Conservation (phyloP, 2,113 vertebrate genomes). For the Erpornis zantholeuca region DNA sequence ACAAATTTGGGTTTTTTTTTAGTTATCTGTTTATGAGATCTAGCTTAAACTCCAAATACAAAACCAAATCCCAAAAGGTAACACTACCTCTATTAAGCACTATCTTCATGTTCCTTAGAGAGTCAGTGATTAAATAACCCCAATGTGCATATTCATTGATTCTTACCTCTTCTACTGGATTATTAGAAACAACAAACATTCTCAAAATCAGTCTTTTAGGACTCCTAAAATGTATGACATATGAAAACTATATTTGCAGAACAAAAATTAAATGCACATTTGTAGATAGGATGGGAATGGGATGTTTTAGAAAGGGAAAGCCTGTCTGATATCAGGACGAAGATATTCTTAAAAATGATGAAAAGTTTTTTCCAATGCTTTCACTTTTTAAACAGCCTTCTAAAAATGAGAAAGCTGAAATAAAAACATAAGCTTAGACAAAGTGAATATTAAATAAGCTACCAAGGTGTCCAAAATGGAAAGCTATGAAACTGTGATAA, state of each 20-base stretch:
- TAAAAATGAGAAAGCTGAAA: constrained; percentile 47
- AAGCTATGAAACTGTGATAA: neutral
- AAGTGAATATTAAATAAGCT: constrained; percentile 46
- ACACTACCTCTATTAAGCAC: neutral
- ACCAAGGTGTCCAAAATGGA: neutral
- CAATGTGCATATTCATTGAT: neutral
- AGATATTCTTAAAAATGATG: constrained; percentile 4
- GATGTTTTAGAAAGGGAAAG: neutral
- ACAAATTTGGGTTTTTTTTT: neutral
- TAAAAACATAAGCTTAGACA: constrained; percentile 38
- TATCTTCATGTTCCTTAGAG: constrained; percentile 37
- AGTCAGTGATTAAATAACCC: constrained; percentile 34
- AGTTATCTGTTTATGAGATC: neutral
- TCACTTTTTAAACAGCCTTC: constrained; percentile 31
- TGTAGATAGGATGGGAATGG: neutral
- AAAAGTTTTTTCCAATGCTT: constrained; percentile 22
- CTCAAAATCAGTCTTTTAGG: constrained; percentile 12
- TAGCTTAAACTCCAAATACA: neutral
- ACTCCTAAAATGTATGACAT: neutral
- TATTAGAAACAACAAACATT: constrained; percentile 36
- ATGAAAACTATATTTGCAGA: constrained; percentile 35
- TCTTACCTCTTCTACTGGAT: constrained; percentile 22
- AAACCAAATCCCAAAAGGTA: neutral
- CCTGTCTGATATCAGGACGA: neutral
- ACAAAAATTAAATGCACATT: neutral